A percentile compares a stretch with the other conserved stretches of the same genome.
Conservation (phyloP, 1,140 invertebrate species). For the Aphelenchoides besseyi region DNA sequence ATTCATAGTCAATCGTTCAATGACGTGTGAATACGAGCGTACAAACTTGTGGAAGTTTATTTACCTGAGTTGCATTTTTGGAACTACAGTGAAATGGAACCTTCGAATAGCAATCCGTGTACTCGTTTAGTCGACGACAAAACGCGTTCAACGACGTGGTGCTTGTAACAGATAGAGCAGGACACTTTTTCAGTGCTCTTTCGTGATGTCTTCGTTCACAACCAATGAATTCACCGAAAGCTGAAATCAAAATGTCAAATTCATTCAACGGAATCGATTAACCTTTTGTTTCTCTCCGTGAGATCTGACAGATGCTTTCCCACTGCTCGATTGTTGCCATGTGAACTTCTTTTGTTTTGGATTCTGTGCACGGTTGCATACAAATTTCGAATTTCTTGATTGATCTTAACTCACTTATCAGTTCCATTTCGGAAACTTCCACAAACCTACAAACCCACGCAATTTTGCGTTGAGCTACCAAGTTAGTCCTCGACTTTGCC, state of each 20-base stretch:
- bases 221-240: constrained; percentile 22
- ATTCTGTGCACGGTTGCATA: constrained; percentile 12
- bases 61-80: constrained; percentile 12
- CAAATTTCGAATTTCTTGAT: constrained; percentile 11
- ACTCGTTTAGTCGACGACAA: constrained; percentile 12
- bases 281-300: constrained; percentile 6
- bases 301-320: not conserved
- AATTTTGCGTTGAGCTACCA: constrained; percentile 15
- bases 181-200: not conserved
- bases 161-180: not conserved
- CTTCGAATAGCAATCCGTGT: constrained; percentile 14
- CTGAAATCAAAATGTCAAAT: too few relatives aligned
- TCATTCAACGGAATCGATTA: too few relatives aligned
- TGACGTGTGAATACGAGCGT: not conserved
- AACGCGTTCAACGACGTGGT: constrained; percentile 9
- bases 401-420: not conserved
- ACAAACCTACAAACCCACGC: constrained; percentile 20
- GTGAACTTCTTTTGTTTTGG: constrained; percentile 4
- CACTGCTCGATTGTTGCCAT: constrained; percentile 12
- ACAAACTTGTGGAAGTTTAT: not conserved
- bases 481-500: constrained; percentile 10
- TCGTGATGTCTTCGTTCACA: constrained; percentile 22
- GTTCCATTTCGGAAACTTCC: not conserved
- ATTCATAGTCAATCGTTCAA: not conserved
- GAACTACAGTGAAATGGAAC: constrained; percentile 6